Evolutionary conservation across 2,113 vertebrate genomes (phyloP), one percentile per base, ranked within the genome.

Genomic region (Gasterosteus aculeatus): DNA sequence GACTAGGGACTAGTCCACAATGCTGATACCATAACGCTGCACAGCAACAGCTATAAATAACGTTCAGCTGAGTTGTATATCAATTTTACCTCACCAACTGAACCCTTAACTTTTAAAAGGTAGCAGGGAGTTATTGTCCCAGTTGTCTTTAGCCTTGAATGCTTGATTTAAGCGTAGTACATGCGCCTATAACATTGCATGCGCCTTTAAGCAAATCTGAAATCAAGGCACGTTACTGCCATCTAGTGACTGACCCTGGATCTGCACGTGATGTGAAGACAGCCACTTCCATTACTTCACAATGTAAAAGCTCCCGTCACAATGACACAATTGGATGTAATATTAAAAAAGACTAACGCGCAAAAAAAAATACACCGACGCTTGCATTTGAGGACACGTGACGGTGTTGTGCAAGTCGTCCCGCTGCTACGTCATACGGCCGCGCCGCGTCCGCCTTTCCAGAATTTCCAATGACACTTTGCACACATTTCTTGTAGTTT

Each of bases 391-490:
- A 42, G 39, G 26, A 38, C 35, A 38, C 35, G 35, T 38, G 35
- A 38, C 22, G 1, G 10, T 0, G 22, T 39, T 46, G 58, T 4
- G n/a, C 14, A 12, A 49, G 29, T n/a, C 31, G 49, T 18, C 3
- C 4, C 29, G 10, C 1, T 1, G 0, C 41, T 8, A 81, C 89
- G 85, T 90, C 85, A 90, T 76, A 65, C 0, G 0, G 1, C 10
- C 26, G 72, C 73, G 87, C 65, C 76, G 10, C 19, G 19, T 69
- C 62, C 18, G 54, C 15, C 60, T 1, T 7, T 49, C 77, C 60
- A 75, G 62, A 83, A 44, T 66, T 60, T 4, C 87, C 92, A 91
- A 85, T 90, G 90, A 91, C 87, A 88, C 51, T 65, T 14, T 26
- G 26, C 29, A 11, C 35, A 33, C 4, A 5, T 58, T 39, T 57